A percentile compares a stretch with the other conserved stretches of the same genome.
These are phyloP conservation scores for Endomychus coccineus DNA, from an alignment of 2,888 invertebrate genomes.

Conservation along the genomic window DNA sequence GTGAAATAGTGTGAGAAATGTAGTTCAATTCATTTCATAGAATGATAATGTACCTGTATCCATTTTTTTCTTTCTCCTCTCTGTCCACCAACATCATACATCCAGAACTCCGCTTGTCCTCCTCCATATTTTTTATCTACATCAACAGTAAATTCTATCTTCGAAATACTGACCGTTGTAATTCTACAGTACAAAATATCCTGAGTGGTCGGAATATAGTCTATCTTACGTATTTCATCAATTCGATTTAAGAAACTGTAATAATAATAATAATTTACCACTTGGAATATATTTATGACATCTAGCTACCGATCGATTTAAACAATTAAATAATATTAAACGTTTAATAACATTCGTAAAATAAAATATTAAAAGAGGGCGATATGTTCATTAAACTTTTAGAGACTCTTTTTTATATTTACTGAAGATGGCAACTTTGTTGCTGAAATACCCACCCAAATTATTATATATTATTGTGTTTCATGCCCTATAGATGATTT, in stretches of 20 bases:
- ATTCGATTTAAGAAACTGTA: slow-evolving; percentile 68
- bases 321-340: background rate
- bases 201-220: slow-evolving; percentile 65
- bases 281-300: too few relatives aligned
- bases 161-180: slow-evolving; percentile 65
- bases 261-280: slow-evolving; percentile 8
- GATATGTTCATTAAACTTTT: background rate
- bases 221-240: slow-evolving; percentile 53
- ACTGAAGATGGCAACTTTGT: too few relatives aligned
- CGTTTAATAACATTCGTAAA: background rate
- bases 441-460: too few relatives aligned
- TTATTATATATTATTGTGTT: too few relatives aligned
- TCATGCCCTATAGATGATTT: too few relatives aligned
- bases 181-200: slow-evolving; percentile 72
- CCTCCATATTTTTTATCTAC: slow-evolving; percentile 64
- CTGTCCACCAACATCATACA: slow-evolving; percentile 82
- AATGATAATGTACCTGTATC: slow-evolving; percentile 46
- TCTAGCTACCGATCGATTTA: too few relatives aligned
- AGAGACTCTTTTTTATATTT: too few relatives aligned
- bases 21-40: background rate
- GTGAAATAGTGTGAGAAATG: background rate
- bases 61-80: slow-evolving; percentile 74
- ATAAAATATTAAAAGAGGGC: background rate
- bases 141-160: slow-evolving; percentile 66
- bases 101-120: slow-evolving; percentile 65